Base-by-base conservation (phyloP, 2,888 invertebrate species). In the Teleiodes luculella region DNA sequence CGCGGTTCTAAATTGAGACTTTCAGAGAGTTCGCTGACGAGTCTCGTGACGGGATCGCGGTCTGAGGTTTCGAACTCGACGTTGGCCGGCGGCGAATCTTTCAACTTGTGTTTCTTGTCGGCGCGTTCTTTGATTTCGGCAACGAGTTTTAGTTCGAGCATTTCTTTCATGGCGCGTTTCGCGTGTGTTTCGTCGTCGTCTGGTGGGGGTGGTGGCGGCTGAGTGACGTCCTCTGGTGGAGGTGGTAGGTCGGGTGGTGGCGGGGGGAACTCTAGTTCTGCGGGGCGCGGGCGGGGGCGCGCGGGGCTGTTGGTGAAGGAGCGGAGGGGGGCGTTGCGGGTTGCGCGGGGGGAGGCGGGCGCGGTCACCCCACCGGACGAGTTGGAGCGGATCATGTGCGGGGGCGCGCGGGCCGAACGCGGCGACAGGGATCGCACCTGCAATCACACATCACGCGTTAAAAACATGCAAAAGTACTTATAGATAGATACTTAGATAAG, bases 301-400 rank as follows among this genome's bases (percentile, higher is more conserved):
- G 90, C 43, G 76, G 66, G 13, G 76, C 74, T 1, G 76, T 63
- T 46, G 14, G 57, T 74, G 76, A 57, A 69, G 90, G 61, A 90
- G 30, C 62, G 60, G 18, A 61, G 58, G 5, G 61, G 59, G 13
- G 58, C n/a, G 43, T 56, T 52, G 67, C 79, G 67, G 56, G 83
- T 68, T 58, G 78, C 91, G 68, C 48, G 81, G 62, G 72, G 72
- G 1, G 87, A 81, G 3, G 80, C 90, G 62, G 70, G 91, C 66
- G 88, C 92, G 62, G 92, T 91, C 0, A 95, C 95, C 7, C 96
- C 96, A 46, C 96, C 95, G 0, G 96, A 96, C 0, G 96, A 96
- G 81, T 96, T 97, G 70, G 96, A 96, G 36, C 96, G 92, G 57
- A 95, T 96, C 96, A 97, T 97, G 83, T 96, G 96, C 14, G 93